Evolutionary conservation across 2,797 vertebrate genomes (phyloP).

Genomic region (Bufotes viridis): DNA sequence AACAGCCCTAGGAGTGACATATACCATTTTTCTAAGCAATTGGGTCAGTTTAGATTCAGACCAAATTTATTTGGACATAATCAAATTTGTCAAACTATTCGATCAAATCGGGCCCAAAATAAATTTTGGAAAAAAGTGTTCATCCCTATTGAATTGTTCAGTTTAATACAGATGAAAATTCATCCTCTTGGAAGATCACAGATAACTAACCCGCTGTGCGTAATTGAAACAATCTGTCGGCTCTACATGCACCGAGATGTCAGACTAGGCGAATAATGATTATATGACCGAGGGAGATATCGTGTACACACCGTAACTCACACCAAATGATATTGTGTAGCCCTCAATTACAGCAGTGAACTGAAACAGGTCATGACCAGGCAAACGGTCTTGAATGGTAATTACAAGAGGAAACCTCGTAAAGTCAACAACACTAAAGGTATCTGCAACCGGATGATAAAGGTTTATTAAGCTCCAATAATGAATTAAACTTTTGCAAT

Average conservation of each 20-base stretch:
- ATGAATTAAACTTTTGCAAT: slow-evolving; percentile 53
- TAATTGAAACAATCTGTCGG: not conserved
- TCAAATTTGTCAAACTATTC: too few relatives aligned
- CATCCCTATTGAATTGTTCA: not conserved
- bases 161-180: not conserved
- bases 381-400: slow-evolving; percentile 37
- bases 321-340: slow-evolving; percentile 22
- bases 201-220: not conserved
- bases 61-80: too few relatives aligned
- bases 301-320: slow-evolving; percentile 1
- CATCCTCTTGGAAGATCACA: not conserved
- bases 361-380: slow-evolving; percentile 46
- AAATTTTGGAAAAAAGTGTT: too few relatives aligned
- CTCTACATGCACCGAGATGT: not conserved
- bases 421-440: slow-evolving; percentile 33
- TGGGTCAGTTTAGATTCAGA: too few relatives aligned
- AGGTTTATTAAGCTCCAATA: slow-evolving; percentile 55
- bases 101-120: too few relatives aligned
- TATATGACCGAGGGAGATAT: not conserved
- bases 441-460: slow-evolving; percentile 28
- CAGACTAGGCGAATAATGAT: slow-evolving; percentile 36
- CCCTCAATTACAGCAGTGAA: slow-evolving; percentile 39
- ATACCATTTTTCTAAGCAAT: too few relatives aligned
- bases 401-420: slow-evolving; percentile 32
- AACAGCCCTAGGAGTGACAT: too few relatives aligned